Conservation (phyloP, 2,113 vertebrate genomes). For the Solenodon paradoxus region DNA sequence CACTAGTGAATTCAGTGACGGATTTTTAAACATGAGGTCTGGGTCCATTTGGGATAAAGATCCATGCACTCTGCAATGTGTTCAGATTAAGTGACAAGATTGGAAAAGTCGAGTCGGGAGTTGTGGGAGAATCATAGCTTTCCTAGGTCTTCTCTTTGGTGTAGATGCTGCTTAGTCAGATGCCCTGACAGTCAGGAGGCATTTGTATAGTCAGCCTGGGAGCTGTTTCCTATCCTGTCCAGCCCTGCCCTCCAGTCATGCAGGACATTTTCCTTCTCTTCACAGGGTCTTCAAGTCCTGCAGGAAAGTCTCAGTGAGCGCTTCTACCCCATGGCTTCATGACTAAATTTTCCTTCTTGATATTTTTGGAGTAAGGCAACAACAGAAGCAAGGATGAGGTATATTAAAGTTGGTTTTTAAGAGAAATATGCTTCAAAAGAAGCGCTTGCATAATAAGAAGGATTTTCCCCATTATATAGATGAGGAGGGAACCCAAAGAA, state of each 20-base stretch:
- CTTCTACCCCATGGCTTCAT: neutral
- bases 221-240: neutral
- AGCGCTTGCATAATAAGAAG: neutral
- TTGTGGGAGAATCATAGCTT: neutral
- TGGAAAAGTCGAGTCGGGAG: neutral
- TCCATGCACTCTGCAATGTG: neutral
- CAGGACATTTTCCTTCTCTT: no score
- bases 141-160: neutral
- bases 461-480: neutral
- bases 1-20: neutral
- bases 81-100: neutral
- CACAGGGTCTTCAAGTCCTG: neutral
- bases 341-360: neutral
- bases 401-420: neutral
- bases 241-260: neutral
- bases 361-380: neutral
- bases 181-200: neutral
- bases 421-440: neutral
- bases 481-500: neutral
- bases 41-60: neutral
- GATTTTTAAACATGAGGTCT: neutral
- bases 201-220: rapidly evolving
- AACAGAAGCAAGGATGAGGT: neutral
- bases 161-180: neutral
- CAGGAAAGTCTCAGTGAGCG: neutral